phyloP scores from a whole-genome alignment of 2,888 invertebrate species.

The Stenodera caucasica region DNA sequence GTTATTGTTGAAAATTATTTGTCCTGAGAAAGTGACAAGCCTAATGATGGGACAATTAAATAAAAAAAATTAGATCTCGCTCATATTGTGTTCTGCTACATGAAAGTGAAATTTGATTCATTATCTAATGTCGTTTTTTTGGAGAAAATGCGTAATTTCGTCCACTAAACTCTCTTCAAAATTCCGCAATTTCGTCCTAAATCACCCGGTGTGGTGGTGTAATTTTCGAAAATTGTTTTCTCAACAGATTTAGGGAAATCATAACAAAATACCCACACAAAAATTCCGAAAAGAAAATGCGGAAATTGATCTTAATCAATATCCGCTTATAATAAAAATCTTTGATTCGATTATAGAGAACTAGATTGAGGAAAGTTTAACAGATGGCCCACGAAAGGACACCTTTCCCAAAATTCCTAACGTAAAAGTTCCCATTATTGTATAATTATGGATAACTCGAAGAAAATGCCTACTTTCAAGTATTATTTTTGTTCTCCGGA shows the following conservation, averaged over 20 bases:
- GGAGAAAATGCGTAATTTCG: too few species aligned
- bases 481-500: too few species aligned
- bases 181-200: too few species aligned
- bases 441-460: not conserved
- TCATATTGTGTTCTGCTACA: not conserved
- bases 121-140: too few species aligned
- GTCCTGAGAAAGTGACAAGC: slow-evolving; percentile 1
- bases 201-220: too few species aligned
- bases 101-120: not conserved
- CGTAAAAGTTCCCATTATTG: not conserved
- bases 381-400: not conserved
- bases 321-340: not conserved
- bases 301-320: not conserved
- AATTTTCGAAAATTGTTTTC: too few species aligned
- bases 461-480: not conserved
- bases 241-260: not conserved
- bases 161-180: too few species aligned
- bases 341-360: not conserved
- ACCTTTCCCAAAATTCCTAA: not conserved
- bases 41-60: not conserved
- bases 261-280: not conserved
- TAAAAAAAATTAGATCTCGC: not conserved
- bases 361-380: not conserved
- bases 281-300: not conserved
- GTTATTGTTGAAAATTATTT: not conserved